These are phyloP conservation scores for Megaceryle alcyon DNA, from an alignment of 2,797 vertebrate genomes.

Conservation along the genomic window DNA sequence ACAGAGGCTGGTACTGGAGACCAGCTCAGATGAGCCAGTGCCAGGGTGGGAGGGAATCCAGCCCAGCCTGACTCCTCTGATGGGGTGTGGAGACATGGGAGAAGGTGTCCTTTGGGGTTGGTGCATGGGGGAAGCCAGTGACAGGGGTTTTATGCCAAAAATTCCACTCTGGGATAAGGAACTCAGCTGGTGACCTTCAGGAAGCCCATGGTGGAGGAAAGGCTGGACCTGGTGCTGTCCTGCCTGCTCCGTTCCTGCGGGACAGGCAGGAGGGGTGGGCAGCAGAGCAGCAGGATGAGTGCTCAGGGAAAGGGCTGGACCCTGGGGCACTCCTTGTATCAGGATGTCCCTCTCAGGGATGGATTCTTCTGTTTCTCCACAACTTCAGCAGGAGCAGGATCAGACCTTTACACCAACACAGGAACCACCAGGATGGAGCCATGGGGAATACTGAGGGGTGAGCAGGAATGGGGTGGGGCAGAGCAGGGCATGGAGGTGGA, in stretches of 20 bases:
- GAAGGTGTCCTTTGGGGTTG: background rate
- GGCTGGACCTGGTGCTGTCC: background rate
- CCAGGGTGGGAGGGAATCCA: background rate
- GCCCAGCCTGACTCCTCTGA: background rate
- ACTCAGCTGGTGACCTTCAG: background rate
- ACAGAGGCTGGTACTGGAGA: background rate
- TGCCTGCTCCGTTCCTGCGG: rapidly evolving
- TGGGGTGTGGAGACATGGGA: rapidly evolving
- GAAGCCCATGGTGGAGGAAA: background rate
- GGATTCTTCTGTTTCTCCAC: background rate
- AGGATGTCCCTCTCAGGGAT: rapidly evolving
- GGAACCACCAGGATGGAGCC: rapidly evolving
- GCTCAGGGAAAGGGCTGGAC: background rate
- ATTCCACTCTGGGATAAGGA: background rate
- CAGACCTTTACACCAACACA: rapidly evolving
- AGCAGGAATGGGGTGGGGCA: rapidly evolving
- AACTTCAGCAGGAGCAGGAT: background rate
- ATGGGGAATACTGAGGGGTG: rapidly evolving
- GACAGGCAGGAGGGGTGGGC: background rate
- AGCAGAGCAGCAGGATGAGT: rapidly evolving
- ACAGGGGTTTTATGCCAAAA: background rate
- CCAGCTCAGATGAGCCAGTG: background rate
- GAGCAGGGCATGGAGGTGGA: rapidly evolving
- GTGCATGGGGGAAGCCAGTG: rapidly evolving
- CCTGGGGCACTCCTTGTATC: rapidly evolving